Base-by-base conservation (phyloP, 2,113 vertebrate genomes). In the Actenoides lindsayi region DNA sequence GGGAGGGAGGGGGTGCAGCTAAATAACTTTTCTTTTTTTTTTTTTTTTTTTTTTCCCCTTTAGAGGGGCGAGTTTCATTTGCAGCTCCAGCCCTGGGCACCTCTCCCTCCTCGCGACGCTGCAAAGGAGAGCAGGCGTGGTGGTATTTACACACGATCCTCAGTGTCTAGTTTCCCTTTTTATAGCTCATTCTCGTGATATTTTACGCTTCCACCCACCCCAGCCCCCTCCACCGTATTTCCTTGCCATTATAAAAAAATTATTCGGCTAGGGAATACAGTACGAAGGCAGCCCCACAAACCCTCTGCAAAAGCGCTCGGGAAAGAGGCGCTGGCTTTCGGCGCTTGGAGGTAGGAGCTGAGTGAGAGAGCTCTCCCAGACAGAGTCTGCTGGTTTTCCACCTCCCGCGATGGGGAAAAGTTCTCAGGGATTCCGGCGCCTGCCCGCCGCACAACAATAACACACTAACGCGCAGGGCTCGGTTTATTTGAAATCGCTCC, bases 401-500 rank as follows among this genome's bases (percentile, higher is more conserved):
- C 62, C 60, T 92, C 90, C 82, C 44, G 70, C 51, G 41, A 41
- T 3, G 48, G 84, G 67, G 67, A 92, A 83, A 85, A 91, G 90
- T 96, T 96, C 87, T 90, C 83, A 30, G 62, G 50, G 83, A 88
- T 76, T 89, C 73, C 90, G 78, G n/a, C 37, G 89, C 81, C 81
- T 77, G 57, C 64, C 51, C 67, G 65, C 59, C 27, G 15, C 78
- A 87, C 79, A 80, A 94, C 83, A 95, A 92, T 86, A 94, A 87
- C 90, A 95, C 76, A 70, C 74, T 63, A 70, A 80, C 35, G 63
- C 51, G 17, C 39, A 14, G n/a, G 60, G 46, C 77, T 97, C 48
- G 27, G 77, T 89, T 96, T 90, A 81, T 91, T 96, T 95, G 64
- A 90, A 92, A 95, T 73, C 83, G 37, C 50, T 90, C 51, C 33